Evolutionary conservation across 2,888 invertebrate genomes (phyloP).

Genomic region (Polymixis flavicincta): DNA sequence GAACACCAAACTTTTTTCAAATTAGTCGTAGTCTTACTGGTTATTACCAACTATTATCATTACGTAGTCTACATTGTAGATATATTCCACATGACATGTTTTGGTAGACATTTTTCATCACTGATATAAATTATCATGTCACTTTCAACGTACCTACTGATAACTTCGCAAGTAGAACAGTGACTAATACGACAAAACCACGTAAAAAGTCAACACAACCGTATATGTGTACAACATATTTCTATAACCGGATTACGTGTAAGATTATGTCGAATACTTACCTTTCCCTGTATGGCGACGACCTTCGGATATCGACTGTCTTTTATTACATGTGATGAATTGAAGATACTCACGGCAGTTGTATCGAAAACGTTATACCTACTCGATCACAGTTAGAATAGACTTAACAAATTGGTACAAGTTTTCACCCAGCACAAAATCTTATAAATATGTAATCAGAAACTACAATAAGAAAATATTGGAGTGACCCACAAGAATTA

Average conservation of each 20-base stretch:
- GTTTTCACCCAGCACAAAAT: neutral
- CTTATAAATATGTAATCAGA: neutral
- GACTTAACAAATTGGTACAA: conserved; percentile 10
- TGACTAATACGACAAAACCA: conserved; percentile 47
- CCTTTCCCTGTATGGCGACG: conserved; percentile 19
- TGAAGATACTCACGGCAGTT: conserved; percentile 16
- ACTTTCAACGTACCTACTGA: conserved; percentile 40
- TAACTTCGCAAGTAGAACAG: conserved; percentile 35
- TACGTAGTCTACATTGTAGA: neutral
- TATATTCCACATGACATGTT: neutral
- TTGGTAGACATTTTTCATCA: conserved; percentile 15
- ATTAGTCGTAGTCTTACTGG: neutral
- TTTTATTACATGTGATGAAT: conserved; percentile 42
- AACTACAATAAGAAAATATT: neutral
- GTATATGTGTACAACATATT: conserved; percentile 17
- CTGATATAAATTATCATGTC: conserved; percentile 35
- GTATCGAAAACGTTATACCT: conserved; percentile 23
- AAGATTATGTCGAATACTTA: conserved; percentile 43
- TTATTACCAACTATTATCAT: neutral
- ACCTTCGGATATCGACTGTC: conserved; percentile 30
- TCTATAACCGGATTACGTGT: conserved; percentile 37
- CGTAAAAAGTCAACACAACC: conserved; percentile 24
- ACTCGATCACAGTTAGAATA: conserved; percentile 15
- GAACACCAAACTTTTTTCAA: too few species aligned
- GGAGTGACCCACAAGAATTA: neutral